These are phyloP conservation scores for Pygoscelis adeliae DNA, from an alignment of 2,113 vertebrate species.

Conservation along the genomic window DNA sequence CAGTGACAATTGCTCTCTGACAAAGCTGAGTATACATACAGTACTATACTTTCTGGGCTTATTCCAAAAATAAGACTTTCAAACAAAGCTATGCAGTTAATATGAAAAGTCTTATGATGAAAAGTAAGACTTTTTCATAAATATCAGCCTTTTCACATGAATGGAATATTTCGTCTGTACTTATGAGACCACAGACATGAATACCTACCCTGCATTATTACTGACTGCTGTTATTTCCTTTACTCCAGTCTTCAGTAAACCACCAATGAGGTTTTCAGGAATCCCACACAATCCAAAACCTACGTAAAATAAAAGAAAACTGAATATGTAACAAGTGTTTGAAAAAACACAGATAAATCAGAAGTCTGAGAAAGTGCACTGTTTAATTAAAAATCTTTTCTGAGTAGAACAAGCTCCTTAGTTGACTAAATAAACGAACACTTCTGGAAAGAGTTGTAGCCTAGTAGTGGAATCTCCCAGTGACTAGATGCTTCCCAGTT, in stretches of 20 bases:
- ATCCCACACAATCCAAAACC: constrained; percentile 98
- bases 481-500: neutral
- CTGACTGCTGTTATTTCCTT: constrained; percentile 92
- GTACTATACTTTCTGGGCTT: neutral
- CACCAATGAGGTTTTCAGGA: constrained; percentile 94
- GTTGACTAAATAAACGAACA: neutral
- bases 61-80: neutral
- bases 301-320: constrained; percentile 36
- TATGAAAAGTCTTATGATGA: neutral
- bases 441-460: neutral
- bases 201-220: constrained; percentile 95
- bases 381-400: neutral
- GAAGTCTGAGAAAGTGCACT: neutral
- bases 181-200: neutral
- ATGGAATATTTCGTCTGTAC: neutral
- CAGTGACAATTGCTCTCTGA: neutral
- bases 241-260: constrained; percentile 90
- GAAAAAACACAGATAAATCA: neutral
- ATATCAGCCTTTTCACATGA: neutral
- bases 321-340: neutral
- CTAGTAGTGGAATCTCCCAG: neutral
- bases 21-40: neutral
- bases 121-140: neutral
- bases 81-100: neutral
- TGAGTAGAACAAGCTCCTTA: neutral